phyloP scores from a whole-genome alignment of 2,113 vertebrate genomes.

The Chaetodon trifascialis region DNA sequence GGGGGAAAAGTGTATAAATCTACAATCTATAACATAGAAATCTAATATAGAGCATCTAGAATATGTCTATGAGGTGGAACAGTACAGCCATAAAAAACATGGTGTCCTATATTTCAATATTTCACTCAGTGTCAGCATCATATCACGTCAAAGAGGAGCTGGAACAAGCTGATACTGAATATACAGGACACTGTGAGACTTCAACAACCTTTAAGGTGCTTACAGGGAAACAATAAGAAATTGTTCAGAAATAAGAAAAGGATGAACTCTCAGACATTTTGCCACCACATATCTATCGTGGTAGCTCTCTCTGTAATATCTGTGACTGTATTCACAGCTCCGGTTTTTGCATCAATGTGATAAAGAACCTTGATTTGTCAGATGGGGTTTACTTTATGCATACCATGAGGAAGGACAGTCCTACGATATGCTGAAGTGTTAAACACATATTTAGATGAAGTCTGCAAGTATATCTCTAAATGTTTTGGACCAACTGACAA shows the following conservation, averaged over 20 bases:
- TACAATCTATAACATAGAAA: background rate
- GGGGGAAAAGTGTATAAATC: background rate
- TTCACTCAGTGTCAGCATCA: no score
- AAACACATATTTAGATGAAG: background rate
- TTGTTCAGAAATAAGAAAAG: background rate
- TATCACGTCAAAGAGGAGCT: background rate
- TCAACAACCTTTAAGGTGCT: background rate
- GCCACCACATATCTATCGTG: background rate
- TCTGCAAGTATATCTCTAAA: background rate
- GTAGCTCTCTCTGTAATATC: background rate
- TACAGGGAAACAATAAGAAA: no score
- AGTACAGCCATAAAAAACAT: background rate
- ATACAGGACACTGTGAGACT: background rate
- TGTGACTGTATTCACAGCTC: background rate
- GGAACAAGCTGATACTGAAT: background rate
- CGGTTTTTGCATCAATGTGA: background rate
- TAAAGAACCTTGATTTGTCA: no score
- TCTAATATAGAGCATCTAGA: background rate
- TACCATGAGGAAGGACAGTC: no score
- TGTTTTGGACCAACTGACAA: background rate
- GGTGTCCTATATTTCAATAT: background rate
- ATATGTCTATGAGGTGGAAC: background rate
- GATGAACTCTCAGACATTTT: background rate
- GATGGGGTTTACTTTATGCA: no score
- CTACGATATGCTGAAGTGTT: no score